These are phyloP conservation scores for Ficedula albicollis DNA, from an alignment of 2,797 vertebrate species.

Conservation along the genomic window DNA sequence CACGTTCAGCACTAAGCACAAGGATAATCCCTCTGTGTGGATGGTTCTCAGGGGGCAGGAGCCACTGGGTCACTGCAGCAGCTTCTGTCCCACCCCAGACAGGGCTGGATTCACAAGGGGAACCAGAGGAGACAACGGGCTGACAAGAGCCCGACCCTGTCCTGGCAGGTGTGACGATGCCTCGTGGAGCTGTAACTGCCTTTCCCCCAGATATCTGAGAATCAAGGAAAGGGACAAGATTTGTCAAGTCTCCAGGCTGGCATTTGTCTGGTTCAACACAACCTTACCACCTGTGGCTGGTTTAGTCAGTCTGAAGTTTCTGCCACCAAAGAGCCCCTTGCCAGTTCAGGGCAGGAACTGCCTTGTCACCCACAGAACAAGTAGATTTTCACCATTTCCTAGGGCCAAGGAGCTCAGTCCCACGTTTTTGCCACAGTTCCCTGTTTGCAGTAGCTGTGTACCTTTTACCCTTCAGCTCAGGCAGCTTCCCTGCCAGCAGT, in stretches of 20 bases:
- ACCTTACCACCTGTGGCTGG: background rate
- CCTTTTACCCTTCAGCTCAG: conserved; percentile 89
- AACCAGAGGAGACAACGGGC: background rate
- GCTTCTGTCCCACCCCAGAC: background rate
- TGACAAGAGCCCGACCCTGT: background rate
- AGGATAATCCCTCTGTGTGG: background rate
- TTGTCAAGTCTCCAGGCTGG: background rate
- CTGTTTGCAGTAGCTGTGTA: conserved; percentile 23
- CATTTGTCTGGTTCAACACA: background rate
- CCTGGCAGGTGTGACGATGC: background rate
- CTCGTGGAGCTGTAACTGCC: accelerated
- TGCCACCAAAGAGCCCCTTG: background rate
- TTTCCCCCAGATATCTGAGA: background rate
- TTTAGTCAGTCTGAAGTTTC: background rate
- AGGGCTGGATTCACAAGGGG: background rate
- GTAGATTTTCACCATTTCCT: accelerated
- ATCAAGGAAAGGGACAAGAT: background rate
- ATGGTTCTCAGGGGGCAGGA: background rate
- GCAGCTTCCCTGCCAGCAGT: conserved; percentile 83
- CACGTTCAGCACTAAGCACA: background rate
- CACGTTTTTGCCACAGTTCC: background rate
- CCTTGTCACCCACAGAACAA: background rate
- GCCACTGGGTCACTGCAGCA: background rate
- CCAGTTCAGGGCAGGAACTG: background rate
- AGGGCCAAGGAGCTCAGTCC: background rate